Percentiles rank a stretch among this genome's conserved stretches.
phyloP scores from a whole-genome alignment of 1,140 invertebrate genomes.

The Drosophila setifemur region DNA sequence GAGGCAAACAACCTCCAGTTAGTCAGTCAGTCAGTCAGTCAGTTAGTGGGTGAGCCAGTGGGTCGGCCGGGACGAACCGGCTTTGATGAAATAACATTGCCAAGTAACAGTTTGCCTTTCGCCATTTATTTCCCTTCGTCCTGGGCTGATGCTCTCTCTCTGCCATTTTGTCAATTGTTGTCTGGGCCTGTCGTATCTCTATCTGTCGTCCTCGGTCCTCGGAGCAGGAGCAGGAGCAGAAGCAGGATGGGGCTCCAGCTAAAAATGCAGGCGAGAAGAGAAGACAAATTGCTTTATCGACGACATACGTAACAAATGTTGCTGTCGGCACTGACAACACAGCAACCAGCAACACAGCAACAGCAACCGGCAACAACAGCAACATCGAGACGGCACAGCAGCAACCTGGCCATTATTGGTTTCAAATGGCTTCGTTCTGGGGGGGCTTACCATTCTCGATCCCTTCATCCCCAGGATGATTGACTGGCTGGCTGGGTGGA shows the following conservation, averaged over 20 bases:
- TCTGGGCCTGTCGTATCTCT: conserved; percentile 45
- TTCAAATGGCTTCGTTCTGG: conserved; percentile 67
- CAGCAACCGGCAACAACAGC: conserved; percentile 3
- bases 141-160: conserved; percentile 30
- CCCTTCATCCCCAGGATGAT: not conserved
- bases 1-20: conserved; percentile 12
- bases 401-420: conserved; percentile 71
- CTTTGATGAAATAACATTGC: conserved; percentile 78
- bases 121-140: conserved; percentile 39
- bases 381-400: conserved; percentile 17
- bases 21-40: not conserved
- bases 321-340: conserved; percentile 78
- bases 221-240: too few species aligned
- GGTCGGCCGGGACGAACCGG: conserved; percentile 34
- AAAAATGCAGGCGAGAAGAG: conserved; percentile 73
- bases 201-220: conserved; percentile 20
- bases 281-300: conserved; percentile 81
- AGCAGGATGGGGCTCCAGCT: too few species aligned
- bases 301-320: conserved; percentile 81
- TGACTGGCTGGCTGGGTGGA: conserved; percentile 21
- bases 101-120: conserved; percentile 72
- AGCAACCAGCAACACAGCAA: conserved; percentile 21
- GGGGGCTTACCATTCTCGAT: conserved; percentile 18
- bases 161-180: conserved; percentile 72
- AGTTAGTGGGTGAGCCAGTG: conserved; percentile 1